A percentile compares a stretch with the other conserved stretches of the same genome.
Evolutionary conservation across 1,140 invertebrate species (phyloP).

Genomic region (Ruditapes philippinarum): DNA sequence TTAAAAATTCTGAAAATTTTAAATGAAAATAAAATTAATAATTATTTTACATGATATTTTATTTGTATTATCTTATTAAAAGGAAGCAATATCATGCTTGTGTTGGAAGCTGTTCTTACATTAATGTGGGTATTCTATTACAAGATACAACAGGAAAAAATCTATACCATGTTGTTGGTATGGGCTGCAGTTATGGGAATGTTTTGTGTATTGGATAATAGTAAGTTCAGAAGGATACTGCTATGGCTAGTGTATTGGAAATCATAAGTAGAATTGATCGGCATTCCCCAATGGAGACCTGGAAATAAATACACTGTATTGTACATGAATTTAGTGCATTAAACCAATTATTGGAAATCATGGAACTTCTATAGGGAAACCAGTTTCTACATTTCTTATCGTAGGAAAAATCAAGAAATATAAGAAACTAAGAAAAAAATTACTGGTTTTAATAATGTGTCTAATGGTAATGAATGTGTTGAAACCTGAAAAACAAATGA

Average conservation of each 20-base stretch:
- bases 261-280: constrained; percentile 4
- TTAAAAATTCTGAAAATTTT: no score
- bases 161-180: background rate
- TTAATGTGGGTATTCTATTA: no score
- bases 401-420: no score
- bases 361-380: background rate
- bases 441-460: no score
- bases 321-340: constrained; percentile 9
- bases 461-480: no score
- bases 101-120: no score
- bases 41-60: no score
- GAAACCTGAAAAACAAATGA: no score
- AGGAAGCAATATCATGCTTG: no score
- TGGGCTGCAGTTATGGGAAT: background rate
- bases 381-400: background rate
- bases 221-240: background rate
- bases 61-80: no score
- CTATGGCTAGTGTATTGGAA: constrained; percentile 5
- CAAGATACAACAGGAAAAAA: background rate
- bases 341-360: constrained; percentile 14
- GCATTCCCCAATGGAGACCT: background rate
- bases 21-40: no score
- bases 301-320: background rate
- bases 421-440: no score
- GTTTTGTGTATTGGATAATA: constrained; percentile 4